phyloP scores from a whole-genome alignment of 2,888 invertebrate species.

The Rhagium mordax region DNA sequence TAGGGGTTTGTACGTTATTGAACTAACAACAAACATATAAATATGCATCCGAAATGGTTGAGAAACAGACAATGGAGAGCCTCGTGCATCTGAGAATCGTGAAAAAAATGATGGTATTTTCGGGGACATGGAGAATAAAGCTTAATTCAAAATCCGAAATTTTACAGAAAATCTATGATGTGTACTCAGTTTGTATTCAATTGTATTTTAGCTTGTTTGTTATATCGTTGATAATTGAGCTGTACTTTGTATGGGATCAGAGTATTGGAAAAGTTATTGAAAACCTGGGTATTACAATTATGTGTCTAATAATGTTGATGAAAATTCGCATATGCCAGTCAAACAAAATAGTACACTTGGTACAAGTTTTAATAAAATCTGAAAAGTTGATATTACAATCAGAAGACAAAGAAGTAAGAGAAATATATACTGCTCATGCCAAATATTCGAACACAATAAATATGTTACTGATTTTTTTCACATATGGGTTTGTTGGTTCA shows the following conservation, averaged over 20 bases:
- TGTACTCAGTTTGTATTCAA: neutral
- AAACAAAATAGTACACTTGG: neutral
- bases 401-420: neutral
- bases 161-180: neutral
- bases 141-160: slow-evolving; percentile 16
- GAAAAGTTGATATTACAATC: neutral
- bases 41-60: neutral
- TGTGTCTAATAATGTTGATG: neutral
- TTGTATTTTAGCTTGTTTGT: neutral
- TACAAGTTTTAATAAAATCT: neutral
- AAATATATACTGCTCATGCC: neutral
- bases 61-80: neutral
- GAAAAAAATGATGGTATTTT: slow-evolving; percentile 17
- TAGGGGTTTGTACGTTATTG: neutral
- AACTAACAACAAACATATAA: neutral
- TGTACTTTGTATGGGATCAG: neutral
- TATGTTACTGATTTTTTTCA: neutral
- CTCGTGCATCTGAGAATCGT: neutral
- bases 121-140: slow-evolving; percentile 21
- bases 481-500: neutral
- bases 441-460: neutral
- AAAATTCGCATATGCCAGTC: neutral
- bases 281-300: neutral
- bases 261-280: neutral
- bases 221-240: neutral